Conservation (phyloP, 1,140 invertebrate genomes). For the Drosophila oshimai region DNA sequence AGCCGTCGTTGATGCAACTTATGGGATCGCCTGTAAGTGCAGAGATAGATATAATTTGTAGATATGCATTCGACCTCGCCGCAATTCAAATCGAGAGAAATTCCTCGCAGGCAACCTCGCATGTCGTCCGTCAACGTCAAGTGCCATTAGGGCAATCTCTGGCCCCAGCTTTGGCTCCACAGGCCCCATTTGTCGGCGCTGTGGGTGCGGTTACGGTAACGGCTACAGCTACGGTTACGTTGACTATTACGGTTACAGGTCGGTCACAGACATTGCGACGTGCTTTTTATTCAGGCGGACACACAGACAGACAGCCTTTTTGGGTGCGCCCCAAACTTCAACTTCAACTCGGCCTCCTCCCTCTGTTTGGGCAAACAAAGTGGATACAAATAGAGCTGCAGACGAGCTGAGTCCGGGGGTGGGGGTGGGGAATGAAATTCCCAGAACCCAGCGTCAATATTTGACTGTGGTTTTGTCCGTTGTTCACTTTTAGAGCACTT, state of each 20-base stretch:
- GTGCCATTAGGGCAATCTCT: slow-evolving; percentile 70
- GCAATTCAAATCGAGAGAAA: slow-evolving; percentile 47
- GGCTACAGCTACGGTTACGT: slow-evolving; percentile 17
- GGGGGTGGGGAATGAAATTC: slow-evolving; percentile 23
- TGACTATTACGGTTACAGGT: slow-evolving; percentile 8
- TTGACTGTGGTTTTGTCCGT: slow-evolving; percentile 34
- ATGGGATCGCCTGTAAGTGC: slow-evolving; percentile 89
- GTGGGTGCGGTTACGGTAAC: slow-evolving; percentile 42
- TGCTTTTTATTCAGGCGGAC: slow-evolving; percentile 13
- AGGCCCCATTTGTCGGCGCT: slow-evolving; percentile 40
- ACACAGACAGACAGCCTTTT: slow-evolving; percentile 15
- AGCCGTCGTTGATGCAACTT: slow-evolving; percentile 90
- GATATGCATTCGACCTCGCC: slow-evolving; percentile 20
- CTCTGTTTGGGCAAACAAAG: slow-evolving; percentile 34
- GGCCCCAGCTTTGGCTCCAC: slow-evolving; percentile 4
- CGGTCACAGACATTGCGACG: slow-evolving; percentile 1
- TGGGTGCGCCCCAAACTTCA: slow-evolving; percentile 53
- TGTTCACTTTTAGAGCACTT: slow-evolving; percentile 48
- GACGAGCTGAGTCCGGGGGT: not conserved
- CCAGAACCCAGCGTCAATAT: slow-evolving; percentile 70
- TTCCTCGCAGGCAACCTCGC: slow-evolving; percentile 6
- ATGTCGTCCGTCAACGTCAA: slow-evolving; percentile 66
- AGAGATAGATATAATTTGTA: slow-evolving; percentile 18
- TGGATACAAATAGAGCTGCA: slow-evolving; percentile 33
- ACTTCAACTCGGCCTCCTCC: slow-evolving; percentile 10